phyloP scores from a whole-genome alignment of 2,113 vertebrate species.

The Festucalex cinctus region DNA sequence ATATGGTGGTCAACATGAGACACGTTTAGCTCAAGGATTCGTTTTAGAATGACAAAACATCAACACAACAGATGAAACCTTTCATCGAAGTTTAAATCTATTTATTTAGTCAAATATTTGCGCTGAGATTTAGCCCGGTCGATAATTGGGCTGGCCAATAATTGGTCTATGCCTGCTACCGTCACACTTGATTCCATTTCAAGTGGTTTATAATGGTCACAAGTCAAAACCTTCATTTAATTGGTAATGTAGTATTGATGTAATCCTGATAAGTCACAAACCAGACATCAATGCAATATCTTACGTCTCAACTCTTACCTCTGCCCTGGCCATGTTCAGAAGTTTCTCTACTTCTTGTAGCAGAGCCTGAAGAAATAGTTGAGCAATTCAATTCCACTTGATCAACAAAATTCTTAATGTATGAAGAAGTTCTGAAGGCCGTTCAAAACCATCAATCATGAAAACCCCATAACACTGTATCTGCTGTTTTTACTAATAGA shows the following conservation, averaged over 20 bases:
- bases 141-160: too few species aligned
- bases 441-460: too few species aligned
- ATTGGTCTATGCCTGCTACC: too few species aligned
- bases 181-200: too few species aligned
- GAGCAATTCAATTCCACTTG: background rate
- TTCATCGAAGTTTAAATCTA: too few species aligned
- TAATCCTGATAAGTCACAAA: background rate
- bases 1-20: background rate
- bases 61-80: background rate
- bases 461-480: background rate
- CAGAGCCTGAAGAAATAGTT: background rate
- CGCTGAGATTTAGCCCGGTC: too few species aligned
- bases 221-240: background rate
- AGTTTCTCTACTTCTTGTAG: background rate
- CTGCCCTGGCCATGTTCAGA: too few species aligned
- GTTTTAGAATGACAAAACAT: background rate
- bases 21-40: background rate
- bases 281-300: background rate
- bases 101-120: too few species aligned
- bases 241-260: background rate
- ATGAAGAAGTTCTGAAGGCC: background rate
- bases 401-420: background rate
- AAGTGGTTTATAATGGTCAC: background rate
- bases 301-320: background rate
- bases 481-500: background rate